These are phyloP conservation scores for Philonicus albiceps DNA, from an alignment of 2,888 invertebrate genomes.

Conservation along the genomic window DNA sequence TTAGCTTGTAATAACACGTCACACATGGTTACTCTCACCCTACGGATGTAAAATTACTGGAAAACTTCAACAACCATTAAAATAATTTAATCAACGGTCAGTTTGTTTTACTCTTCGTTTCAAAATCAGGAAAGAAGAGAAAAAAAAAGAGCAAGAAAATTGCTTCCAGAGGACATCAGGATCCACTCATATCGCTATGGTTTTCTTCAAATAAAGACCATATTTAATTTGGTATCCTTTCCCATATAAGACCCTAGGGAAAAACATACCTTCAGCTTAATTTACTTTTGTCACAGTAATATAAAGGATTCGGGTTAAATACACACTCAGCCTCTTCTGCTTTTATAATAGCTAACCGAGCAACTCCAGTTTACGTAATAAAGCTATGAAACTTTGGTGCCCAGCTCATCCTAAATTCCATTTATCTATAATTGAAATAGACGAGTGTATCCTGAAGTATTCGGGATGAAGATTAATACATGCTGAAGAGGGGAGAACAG, in stretches of 20 bases:
- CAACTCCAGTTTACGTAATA: not conserved
- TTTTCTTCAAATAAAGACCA: not conserved
- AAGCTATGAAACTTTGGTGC: not conserved
- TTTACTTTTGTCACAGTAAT: not conserved
- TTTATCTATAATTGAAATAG: constrained; percentile 6
- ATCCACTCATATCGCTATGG: not conserved
- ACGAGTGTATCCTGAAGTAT: not conserved
- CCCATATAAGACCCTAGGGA: not conserved
- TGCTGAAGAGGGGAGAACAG: not conserved
- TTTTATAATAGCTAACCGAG: not conserved
- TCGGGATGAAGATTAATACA: constrained; percentile 8
- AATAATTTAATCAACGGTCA: not conserved
- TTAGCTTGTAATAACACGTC: not conserved
- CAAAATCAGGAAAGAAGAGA: not conserved
- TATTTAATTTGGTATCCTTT: not conserved
- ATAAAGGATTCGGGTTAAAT: not conserved
- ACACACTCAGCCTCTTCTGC: not conserved
- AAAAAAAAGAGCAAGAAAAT: not conserved
- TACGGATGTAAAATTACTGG: not conserved
- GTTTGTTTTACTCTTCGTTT: not conserved
- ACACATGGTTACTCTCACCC: not conserved
- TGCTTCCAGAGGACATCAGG: not conserved
- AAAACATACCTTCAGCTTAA: not conserved
- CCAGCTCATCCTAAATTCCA: not conserved
- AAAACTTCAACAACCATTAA: not conserved